These are phyloP conservation scores for Battus philenor DNA, from an alignment of 1,140 invertebrate species.

Conservation along the genomic window DNA sequence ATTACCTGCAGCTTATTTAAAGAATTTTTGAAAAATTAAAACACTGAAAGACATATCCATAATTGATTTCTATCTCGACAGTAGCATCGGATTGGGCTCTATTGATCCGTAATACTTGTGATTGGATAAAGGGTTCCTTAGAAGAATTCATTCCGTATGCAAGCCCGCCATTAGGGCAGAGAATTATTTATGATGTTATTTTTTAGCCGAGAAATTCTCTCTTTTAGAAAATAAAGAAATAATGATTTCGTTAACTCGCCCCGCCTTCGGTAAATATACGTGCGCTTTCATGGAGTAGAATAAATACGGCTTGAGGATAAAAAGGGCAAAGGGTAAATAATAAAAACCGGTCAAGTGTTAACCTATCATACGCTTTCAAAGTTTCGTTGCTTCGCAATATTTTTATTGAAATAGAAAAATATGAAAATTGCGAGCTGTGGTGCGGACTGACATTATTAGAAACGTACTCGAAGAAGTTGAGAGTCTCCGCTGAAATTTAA, in stretches of 20 bases:
- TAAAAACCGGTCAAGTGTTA: conserved; percentile 15
- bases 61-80: conserved; percentile 38
- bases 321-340: conserved; percentile 18
- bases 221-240: conserved; percentile 17
- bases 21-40: conserved; percentile 7
- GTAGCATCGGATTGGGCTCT: conserved; percentile 19
- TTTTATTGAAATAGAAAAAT: not conserved
- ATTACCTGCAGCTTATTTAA: conserved; percentile 3
- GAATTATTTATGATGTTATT: conserved; percentile 18
- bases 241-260: conserved; percentile 12
- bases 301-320: conserved; percentile 11
- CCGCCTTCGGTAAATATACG: conserved; percentile 13
- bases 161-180: conserved; percentile 13
- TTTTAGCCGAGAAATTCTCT: conserved; percentile 11
- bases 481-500: no score
- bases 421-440: not conserved
- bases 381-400: not conserved
- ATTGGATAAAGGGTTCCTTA: conserved; percentile 49
- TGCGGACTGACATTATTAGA: not conserved
- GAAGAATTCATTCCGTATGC: conserved; percentile 31
- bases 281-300: conserved; percentile 12
- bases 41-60: conserved; percentile 27
- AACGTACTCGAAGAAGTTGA: no score
- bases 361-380: conserved; percentile 9
- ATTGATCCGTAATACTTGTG: conserved; percentile 40